Base-by-base conservation (phyloP, 2,888 invertebrate genomes). In the Syrista parreyssii region DNA sequence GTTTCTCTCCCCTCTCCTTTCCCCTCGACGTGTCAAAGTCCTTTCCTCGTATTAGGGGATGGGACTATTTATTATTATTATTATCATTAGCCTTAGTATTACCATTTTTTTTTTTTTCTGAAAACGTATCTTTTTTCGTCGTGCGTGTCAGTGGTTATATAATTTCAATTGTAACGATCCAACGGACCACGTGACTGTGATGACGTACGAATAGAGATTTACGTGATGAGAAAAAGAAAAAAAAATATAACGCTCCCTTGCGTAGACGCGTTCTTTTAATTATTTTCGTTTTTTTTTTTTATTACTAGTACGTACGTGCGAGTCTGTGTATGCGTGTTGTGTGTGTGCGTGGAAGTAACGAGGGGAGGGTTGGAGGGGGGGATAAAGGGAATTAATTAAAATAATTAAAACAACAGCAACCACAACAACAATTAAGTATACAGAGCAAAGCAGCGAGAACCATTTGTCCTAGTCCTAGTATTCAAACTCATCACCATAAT, bases 391-490 rank as follows among this genome's bases (percentile, higher is more conserved):
- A 55, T 23, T 55, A 55, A 55, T 55, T 55, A 55, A 55, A 55
- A 23, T 55, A 55, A 55, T 55, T 55, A 9, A 23, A 55, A 55
- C 40, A 55, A 40, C 15, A 15, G 40, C 40, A 40, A 40, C 40
- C 40, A 40, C 15, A 40, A 55, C 40, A 55, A 55, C 9, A 55
- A 73, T 33, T 73, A 73, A 33, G 73, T 76, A 78, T 73, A 78
- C 79, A 82, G 80, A 85, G 79, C 83, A 84, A 81, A 85, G 84
- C 78, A 78, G 78, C 83, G 84, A 84, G 83, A 86, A 86, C 82
- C 83, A 86, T 86, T 83, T 86, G 85, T 86, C 86, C 86, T 86
- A 86, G 86, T 86, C 86, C 85, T 86, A 86, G 85, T 86, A 86
- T 84, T 86, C 83, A 82, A 86, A 86, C 83, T 86, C 85, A 84